phyloP scores from a whole-genome alignment of 2,113 vertebrate species.

The Pterocles gutturalis region DNA sequence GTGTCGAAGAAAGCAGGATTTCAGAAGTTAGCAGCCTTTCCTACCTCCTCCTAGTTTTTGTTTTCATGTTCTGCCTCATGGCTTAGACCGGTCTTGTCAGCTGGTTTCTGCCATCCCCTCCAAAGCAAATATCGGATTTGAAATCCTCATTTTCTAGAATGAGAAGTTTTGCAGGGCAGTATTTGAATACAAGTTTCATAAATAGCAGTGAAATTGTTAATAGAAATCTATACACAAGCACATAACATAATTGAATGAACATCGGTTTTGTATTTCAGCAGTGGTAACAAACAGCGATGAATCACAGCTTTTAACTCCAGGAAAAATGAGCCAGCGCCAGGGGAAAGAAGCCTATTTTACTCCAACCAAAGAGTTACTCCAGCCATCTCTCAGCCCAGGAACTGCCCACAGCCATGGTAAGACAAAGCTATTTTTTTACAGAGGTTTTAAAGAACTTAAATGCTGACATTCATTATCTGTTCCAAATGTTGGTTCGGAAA shows the following conservation, averaged over 20 bases:
- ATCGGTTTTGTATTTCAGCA: conserved; percentile 76
- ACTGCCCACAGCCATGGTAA: conserved; percentile 88
- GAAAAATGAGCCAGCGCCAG: conserved; percentile 94
- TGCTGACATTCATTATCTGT: background rate
- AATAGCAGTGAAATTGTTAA: background rate
- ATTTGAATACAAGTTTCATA: background rate
- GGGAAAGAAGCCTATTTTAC: conserved; percentile 89
- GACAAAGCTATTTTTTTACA: conserved; percentile 2
- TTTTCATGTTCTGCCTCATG: background rate
- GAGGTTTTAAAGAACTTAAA: background rate
- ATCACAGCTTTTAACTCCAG: conserved; percentile 84
- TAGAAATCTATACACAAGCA: background rate
- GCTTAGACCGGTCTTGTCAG: background rate
- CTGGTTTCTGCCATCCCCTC: background rate
- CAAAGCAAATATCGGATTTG: background rate
- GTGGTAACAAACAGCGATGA: conserved; percentile 86
- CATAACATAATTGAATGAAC: background rate
- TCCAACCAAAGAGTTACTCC: conserved; percentile 87
- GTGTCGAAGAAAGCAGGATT: background rate
- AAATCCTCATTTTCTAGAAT: background rate
- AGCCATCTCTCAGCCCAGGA: conserved; percentile 85
- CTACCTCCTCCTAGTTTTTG: background rate
- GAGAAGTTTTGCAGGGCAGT: background rate
- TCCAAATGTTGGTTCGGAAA: background rate
- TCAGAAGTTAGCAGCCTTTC: background rate